Base-by-base conservation (phyloP, 2,797 vertebrate species). In the Notamacropus eugenii region DNA sequence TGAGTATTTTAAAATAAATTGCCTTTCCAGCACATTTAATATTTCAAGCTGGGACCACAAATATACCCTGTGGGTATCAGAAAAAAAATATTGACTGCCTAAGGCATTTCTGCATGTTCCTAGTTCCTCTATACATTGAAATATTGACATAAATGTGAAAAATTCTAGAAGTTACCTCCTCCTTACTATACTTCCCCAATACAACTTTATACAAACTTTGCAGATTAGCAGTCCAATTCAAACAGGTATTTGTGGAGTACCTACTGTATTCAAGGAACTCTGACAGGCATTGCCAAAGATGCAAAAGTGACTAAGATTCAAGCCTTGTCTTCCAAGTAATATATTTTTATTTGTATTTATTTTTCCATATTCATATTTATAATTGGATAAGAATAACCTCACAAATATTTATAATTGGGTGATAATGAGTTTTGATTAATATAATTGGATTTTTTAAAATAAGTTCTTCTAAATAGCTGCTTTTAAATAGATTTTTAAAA, bases 41-140 rank as follows among this genome's bases (percentile, higher is more conserved):
- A 74, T 94, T 96, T 96, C 93, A 87, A 92, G 40, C n/a, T 46
- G 24, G 8, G 74, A 5, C 8, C 9, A 46, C n/a, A 82, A 82
- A 82, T 82, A 82, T 24, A 82, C 22, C 22, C 22, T 82, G 27
- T 46, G 8, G 3, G 40, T 27, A 82, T 82, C n/a, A 46, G 40
- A 46, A 82, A 82, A 46, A 46, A 24, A 46, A 24, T 46, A 46
- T 24, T 46, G 9, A 82, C n/a, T 27, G 40, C 2, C 74, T 82
- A 82, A 82, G 46, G n/a, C 74, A 82, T 46, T 82, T 82, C 24
- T 27, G 22, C 22, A 46, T 46, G 46, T 46, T 82, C n/a, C 74
- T 46, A 24, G 8, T 46, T 82, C 74, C 2, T 46, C 8, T 82
- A 27, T 82, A 46, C 8, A 24, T 46, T 82, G 8, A 82, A 82